Base-by-base conservation (phyloP, 2,888 invertebrate genomes). In the Cotesia congregata region DNA sequence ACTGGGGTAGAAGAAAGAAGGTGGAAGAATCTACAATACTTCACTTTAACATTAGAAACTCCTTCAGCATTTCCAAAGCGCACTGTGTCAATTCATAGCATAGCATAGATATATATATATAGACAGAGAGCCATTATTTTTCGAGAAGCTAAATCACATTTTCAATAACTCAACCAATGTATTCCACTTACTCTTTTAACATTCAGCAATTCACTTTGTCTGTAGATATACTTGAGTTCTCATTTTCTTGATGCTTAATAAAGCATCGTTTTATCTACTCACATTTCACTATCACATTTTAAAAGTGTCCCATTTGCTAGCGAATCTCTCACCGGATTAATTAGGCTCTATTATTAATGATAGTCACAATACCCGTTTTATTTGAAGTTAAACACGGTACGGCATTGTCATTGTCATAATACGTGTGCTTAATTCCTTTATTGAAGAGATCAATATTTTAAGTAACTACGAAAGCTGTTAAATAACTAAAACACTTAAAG, bases 81-180 rank as follows among this genome's bases (percentile, higher is more conserved):
- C n/a, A 60, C 72, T 73, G 20, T 30, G 61, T 69, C 65, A 77
- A 77, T 80, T 81, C 75, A 81, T 78, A 67, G 76, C 30, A 30
- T 30, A 30, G 30, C 30, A 30, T 30, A 30, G 30, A 17, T 3
- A 30, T 30, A 30, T 2, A 30, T 30, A 30, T 30, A 30, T 30
- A 2, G 30, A 30, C 30, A 67, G 68, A 73, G 70, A 65, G 65
- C 38, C 9, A 69, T 65, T 77, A 77, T 77, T 82, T 72, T 78
- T 50, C 50, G 64, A 68, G 20, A 65, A 59, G 68, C 71, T 80
- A 80, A 80, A 79, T 81, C 80, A 78, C 20, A 75, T 80, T 80
- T 81, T 79, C 80, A 77, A 81, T 80, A 78, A 77, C 73, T 70
- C 70, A 40, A 64, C 60, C 70, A 7, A 50, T 60, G 62, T n/a